phyloP scores from a whole-genome alignment of 2,113 vertebrate species.

The Scalopus aquaticus region DNA sequence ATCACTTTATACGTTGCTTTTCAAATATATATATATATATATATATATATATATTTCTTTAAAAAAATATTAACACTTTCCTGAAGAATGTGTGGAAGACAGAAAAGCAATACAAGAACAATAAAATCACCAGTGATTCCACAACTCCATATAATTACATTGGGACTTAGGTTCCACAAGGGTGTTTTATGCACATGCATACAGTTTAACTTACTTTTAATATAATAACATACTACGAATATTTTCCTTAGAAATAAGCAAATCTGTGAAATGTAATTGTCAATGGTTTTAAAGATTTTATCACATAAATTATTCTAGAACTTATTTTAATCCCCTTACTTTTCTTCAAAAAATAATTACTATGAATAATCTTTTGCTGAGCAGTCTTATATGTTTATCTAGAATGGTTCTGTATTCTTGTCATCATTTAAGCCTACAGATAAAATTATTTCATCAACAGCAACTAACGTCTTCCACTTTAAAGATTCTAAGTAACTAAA shows the following conservation, averaged over 20 bases:
- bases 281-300: neutral
- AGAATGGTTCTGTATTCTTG: neutral
- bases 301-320: neutral
- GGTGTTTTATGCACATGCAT: neutral
- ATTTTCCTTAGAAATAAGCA: neutral
- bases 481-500: neutral
- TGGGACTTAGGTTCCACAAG: neutral
- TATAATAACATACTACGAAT: neutral
- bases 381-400: neutral
- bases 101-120: neutral
- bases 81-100: neutral
- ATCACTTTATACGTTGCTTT: neutral
- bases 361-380: neutral
- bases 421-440: neutral
- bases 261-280: neutral
- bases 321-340: neutral
- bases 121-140: neutral
- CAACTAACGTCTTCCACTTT: neutral
- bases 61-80: neutral
- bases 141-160: neutral
- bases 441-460: neutral
- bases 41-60: neutral
- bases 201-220: neutral
- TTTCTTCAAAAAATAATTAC: neutral
- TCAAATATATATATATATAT: neutral